Evolutionary conservation across 53 echinoderm and acorn worm genomes (phyloP).

Genomic region (Glandiceps talaboti): DNA sequence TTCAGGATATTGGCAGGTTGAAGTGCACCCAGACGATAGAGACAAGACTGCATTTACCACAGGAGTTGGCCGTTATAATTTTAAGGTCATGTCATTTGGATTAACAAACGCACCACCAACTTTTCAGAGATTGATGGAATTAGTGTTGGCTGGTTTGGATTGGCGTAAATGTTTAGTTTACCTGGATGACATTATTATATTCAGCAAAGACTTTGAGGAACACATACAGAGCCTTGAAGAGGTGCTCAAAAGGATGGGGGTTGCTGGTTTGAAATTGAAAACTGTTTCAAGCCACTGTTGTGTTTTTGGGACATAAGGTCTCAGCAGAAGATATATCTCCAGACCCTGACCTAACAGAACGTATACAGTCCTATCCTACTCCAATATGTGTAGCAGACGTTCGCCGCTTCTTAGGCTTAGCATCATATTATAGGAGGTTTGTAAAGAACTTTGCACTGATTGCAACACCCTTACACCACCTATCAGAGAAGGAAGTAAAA

Average conservation of each 20-base stretch:
- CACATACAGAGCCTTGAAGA: too few species aligned
- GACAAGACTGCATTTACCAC: constrained; percentile 59
- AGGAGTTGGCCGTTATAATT: too few species aligned
- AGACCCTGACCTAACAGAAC: constrained; percentile 32
- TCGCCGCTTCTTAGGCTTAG: constrained; percentile 32
- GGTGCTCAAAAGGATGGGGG: too few species aligned
- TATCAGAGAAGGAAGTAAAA: constrained; percentile 23
- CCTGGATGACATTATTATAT: constrained; percentile 47
- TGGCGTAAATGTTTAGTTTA: constrained; percentile 41
- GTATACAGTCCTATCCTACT: constrained; percentile 23
- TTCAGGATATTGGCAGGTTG: constrained; percentile 64
- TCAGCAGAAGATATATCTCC: constrained; percentile 24
- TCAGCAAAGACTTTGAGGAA: constrained; percentile 33
- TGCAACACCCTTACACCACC: constrained; percentile 23
- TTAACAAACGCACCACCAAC: constrained; percentile 46
- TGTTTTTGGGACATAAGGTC: constrained; percentile 9
- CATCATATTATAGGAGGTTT: constrained; percentile 45
- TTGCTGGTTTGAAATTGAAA: constrained; percentile 17
- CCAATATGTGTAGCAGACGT: constrained; percentile 24
- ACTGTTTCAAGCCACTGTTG: constrained; percentile 2
- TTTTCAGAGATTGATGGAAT: constrained; percentile 46
- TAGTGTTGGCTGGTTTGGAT: constrained; percentile 31
- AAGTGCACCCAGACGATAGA: constrained; percentile 13
- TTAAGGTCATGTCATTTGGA: constrained; percentile 73
- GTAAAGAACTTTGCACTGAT: constrained; percentile 27